Base-by-base conservation (phyloP, 2,888 invertebrate genomes). In the Diplolepis rosae region DNA sequence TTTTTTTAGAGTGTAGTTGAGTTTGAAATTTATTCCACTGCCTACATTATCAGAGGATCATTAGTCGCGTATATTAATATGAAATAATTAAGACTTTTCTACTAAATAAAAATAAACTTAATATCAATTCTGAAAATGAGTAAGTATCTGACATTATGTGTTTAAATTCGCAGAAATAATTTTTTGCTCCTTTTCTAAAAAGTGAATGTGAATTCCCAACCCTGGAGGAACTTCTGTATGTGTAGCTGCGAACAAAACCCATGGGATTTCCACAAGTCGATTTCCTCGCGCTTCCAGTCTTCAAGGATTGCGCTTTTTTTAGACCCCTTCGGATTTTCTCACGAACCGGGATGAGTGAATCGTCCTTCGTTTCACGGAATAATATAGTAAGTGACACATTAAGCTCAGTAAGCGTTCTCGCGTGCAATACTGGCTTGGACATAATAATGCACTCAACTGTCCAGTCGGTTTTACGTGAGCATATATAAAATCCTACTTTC, bases 251-350 rank as follows among this genome's bases (percentile, higher is more conserved):
- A 45, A 18, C 18, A 45, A 50, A 66, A 15, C 39, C 69, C 50
- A 50, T 32, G 72, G 66, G 70, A 77, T 78, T 74, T 75, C 77
- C 73, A 68, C 69, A 71, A 71, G 79, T 75, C 72, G 75, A 80
- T 79, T 76, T 72, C 70, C 69, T 67, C 39, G 77, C 69, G 73
- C 75, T 54, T 76, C 75, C 79, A 78, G 80, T 77, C 35, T 61
- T 61, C 39, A 80, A 79, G 79, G 73, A 80, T 80, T 74, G 80
- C 78, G 69, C 70, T 73, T 71, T 68, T 52, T 30, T 39, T 69
- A 65, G 27, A 65, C 70, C 45, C 51, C 68, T 28, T 32, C 50
- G 69, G 42, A 39, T 15, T 35, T 39, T 65, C 66, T 50, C 56
- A 28, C 42, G 69, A 24, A 32, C 65, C 74, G 22, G 76, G 80